phyloP scores from a whole-genome alignment of 2,113 vertebrate genomes.

The Oncorhynchus tshawytscha region DNA sequence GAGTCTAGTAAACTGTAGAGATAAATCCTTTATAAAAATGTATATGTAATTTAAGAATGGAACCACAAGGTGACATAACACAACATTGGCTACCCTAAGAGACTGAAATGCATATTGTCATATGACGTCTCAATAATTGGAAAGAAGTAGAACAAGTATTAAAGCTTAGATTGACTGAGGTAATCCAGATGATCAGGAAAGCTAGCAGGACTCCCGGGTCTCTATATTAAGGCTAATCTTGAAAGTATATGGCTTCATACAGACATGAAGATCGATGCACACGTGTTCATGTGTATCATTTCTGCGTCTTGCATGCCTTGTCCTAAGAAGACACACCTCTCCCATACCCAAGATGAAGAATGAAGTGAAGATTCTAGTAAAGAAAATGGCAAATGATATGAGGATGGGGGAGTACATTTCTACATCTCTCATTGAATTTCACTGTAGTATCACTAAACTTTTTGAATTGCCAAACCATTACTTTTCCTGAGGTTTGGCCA shows the following conservation, averaged over 20 bases:
- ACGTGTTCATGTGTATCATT: slow-evolving; percentile 8
- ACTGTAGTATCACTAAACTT: too few relatives aligned
- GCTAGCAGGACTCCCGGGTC: slow-evolving; percentile 14
- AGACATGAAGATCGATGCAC: not conserved
- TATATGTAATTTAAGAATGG: not conserved
- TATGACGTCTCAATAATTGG: not conserved
- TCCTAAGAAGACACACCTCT: too few relatives aligned
- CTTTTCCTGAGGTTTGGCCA: slow-evolving; percentile 52
- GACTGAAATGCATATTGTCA: slow-evolving; percentile 4
- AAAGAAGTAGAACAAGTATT: slow-evolving; percentile 9
- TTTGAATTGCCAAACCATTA: slow-evolving; percentile 36
- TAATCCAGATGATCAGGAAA: slow-evolving; percentile 34
- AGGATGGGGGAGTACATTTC: not conserved
- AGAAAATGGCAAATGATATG: not conserved
- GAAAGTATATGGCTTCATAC: slow-evolving; percentile 50
- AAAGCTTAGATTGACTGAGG: slow-evolving; percentile 45
- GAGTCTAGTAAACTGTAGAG: not conserved
- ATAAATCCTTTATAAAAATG: not conserved
- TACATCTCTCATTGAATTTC: too few relatives aligned
- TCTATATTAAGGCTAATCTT: slow-evolving; percentile 50
- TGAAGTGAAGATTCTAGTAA: too few relatives aligned
- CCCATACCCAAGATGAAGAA: too few relatives aligned
- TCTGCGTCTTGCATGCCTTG: too few relatives aligned
- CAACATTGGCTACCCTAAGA: not conserved
- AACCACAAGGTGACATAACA: not conserved